Percentiles rank a stretch among this genome's conserved stretches.
These are phyloP conservation scores for Antheraea pernyi DNA, from an alignment of 1,140 invertebrate species.

Conservation along the genomic window DNA sequence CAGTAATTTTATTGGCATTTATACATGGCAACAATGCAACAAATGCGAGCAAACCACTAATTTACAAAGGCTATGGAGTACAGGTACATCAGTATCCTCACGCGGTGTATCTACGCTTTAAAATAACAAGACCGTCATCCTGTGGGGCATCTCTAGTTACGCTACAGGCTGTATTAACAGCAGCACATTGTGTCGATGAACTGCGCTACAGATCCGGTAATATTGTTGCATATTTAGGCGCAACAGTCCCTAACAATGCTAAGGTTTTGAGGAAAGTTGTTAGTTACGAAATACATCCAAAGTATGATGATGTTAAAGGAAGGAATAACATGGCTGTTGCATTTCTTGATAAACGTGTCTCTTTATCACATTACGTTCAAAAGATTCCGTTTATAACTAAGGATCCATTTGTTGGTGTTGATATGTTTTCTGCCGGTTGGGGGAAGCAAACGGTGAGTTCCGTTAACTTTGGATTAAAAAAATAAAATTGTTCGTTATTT, in stretches of 20 bases:
- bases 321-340: conserved; percentile 26
- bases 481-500: no score
- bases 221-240: conserved; percentile 26
- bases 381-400: conserved; percentile 25
- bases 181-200: conserved; percentile 32
- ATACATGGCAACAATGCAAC: neutral
- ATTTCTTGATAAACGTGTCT: conserved; percentile 21
- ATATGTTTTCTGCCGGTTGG: conserved; percentile 30
- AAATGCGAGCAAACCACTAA: conserved; percentile 3
- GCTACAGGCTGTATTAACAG: conserved; percentile 23
- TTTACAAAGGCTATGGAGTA: conserved; percentile 26
- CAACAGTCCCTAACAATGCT: conserved; percentile 21
- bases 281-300: conserved; percentile 22
- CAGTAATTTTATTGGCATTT: neutral
- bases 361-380: conserved; percentile 12
- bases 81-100: conserved; percentile 24
- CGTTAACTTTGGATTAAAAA: neutral
- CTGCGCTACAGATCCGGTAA: conserved; percentile 9
- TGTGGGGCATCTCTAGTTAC: conserved; percentile 30
- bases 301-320: conserved; percentile 18
- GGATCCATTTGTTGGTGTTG: neutral
- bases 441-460: conserved; percentile 31
- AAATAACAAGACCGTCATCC: conserved; percentile 17
- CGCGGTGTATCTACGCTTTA: conserved; percentile 26
- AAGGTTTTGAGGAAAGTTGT: conserved; percentile 18